Evolutionary conservation across 2,888 invertebrate species (phyloP).

Genomic region (Campaea margaritaria): DNA sequence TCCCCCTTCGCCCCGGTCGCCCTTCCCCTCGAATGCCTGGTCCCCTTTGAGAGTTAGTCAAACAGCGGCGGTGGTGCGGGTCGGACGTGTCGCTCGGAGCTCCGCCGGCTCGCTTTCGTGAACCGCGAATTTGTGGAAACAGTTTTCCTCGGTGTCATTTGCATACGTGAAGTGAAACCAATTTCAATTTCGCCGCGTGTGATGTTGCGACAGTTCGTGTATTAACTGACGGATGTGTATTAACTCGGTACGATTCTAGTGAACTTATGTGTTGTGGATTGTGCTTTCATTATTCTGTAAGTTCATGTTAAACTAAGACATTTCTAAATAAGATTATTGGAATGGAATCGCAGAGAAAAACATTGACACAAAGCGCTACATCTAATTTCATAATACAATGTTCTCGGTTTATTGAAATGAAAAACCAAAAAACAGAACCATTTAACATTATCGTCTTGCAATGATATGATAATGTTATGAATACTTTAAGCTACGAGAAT

Average conservation of each 20-base stretch:
- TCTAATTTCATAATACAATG: no score
- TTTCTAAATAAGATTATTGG: no score
- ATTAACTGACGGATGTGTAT: slow-evolving; percentile 54
- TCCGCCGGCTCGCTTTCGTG: slow-evolving; percentile 31
- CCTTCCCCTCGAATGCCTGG: slow-evolving; percentile 61
- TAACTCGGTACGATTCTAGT: slow-evolving; percentile 56
- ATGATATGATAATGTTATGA: background rate
- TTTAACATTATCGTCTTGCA: background rate
- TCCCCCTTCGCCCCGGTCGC: slow-evolving; percentile 62
- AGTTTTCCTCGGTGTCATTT: slow-evolving; percentile 75
- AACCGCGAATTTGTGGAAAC: slow-evolving; percentile 69
- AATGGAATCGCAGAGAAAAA: no score
- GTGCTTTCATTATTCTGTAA: slow-evolving; percentile 49
- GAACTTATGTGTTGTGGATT: slow-evolving; percentile 59
- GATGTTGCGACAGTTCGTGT: slow-evolving; percentile 52
- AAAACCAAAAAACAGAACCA: no score
- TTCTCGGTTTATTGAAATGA: no score
- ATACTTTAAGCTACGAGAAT: background rate
- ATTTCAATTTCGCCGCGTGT: slow-evolving; percentile 67
- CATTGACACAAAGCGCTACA: no score
- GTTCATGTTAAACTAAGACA: slow-evolving; percentile 5
- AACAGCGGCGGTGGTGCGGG: slow-evolving; percentile 64
- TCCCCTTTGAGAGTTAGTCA: slow-evolving; percentile 69
- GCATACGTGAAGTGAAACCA: slow-evolving; percentile 78
- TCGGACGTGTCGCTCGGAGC: slow-evolving; percentile 54